phyloP scores from a whole-genome alignment of 2,797 vertebrate species.

The Notolabrus celidotus region DNA sequence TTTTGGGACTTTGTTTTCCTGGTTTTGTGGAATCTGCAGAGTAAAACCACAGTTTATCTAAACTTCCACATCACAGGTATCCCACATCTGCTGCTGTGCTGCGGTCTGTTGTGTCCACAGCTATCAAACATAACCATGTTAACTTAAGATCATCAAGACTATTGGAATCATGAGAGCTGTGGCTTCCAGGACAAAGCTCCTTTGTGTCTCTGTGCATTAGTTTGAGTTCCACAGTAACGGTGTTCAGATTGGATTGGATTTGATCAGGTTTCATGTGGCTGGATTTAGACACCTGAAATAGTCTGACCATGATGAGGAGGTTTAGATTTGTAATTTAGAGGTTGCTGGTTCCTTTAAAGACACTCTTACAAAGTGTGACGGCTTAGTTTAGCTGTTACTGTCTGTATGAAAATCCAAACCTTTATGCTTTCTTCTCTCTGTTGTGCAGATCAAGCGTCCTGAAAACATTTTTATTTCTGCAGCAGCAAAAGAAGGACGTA shows the following conservation, averaged over 20 bases:
- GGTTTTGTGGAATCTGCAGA: neutral
- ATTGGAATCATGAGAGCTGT: constrained; percentile 54
- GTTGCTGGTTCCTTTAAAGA: neutral
- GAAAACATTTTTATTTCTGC: neutral
- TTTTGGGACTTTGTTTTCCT: neutral
- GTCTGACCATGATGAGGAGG: neutral
- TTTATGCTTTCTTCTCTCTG: too few species aligned
- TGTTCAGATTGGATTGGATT: constrained; percentile 27
- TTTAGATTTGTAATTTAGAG: constrained; percentile 12
- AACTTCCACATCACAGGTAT: neutral
- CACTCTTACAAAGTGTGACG: neutral
- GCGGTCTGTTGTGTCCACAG: neutral
- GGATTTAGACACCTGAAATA: constrained; percentile 20
- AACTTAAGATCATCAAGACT: constrained; percentile 3
- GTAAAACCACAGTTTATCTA: neutral
- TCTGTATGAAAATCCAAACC: too few species aligned
- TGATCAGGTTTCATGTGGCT: constrained; percentile 44
- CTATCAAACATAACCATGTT: constrained; percentile 31
- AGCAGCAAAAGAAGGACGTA: neutral
- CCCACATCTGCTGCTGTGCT: neutral
- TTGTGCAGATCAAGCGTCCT: too few species aligned
- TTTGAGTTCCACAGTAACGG: constrained; percentile 26
- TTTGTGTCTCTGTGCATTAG: constrained; percentile 30
- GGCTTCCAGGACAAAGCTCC: constrained; percentile 32
- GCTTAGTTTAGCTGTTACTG: too few species aligned